Evolutionary conservation across 2,888 invertebrate genomes (phyloP), one percentile per base, ranked within the genome.

Genomic region (Electrophaes corylata): DNA sequence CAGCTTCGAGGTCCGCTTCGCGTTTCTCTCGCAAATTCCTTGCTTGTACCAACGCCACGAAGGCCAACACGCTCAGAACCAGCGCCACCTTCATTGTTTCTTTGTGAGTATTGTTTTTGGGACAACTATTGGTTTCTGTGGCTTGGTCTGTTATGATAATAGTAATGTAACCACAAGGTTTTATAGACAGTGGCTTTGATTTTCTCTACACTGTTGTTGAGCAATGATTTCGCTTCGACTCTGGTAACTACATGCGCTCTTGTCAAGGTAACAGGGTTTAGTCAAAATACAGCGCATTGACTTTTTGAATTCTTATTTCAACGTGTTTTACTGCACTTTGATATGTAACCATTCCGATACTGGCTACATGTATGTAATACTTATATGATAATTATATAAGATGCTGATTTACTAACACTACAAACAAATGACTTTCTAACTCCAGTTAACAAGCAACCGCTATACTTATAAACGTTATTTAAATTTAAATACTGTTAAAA

Each of bases 1-100:
- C 94, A 0, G 94, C 93, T 58, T 92, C 92, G 12, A 93, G 83
- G 72, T 94, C 94, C 0, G 84, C 87, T 44, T 84, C 87, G 8
- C 90, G 85, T 64, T 84, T 86, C 69, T 89, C 82, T 39, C 92
- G 82, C 41, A 93, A 63, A 55, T 82, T 76, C 33, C 86, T 75
- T 11, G 93, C 81, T 58, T 88, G 70, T 64, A 92, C 75, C 69
- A 94, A 61, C 72, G 90, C 82, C 73, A 87, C 72, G 72, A 93
- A 61, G 71, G 89, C 77, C 64, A 80, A 73, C 64, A 86, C 63
- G 84, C 80, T 71, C 70, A 85, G 64, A 44, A 77, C 67, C 55
- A 84, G 75, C 70, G 77, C 78, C 69, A 76, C 73, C 79, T 82
- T 86, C 91, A 91, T 90, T 61, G 66, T 77, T 67, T 76, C 72